Conservation (phyloP, 2,113 vertebrate species). For the Pachypanchax playfairii region DNA sequence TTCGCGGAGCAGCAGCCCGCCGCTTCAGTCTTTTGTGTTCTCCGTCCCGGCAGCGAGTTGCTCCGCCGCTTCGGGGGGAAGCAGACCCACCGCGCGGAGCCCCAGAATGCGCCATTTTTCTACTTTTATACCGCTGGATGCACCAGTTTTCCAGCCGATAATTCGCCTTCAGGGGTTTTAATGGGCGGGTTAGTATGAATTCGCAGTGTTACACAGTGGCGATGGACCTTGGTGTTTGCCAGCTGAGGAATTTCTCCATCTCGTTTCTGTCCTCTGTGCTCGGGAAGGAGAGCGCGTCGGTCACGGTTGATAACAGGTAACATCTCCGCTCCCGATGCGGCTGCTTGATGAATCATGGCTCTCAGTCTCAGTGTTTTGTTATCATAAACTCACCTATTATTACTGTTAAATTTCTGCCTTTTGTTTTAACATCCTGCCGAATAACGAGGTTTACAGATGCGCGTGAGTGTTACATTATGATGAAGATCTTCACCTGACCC, state of each 20-base stretch:
- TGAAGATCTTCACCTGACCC: rapidly evolving
- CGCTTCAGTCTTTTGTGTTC: constrained; percentile 68
- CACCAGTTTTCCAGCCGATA: constrained; percentile 15
- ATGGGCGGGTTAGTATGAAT: constrained; percentile 84
- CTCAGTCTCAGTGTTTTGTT: no score
- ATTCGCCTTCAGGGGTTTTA: constrained; percentile 42
- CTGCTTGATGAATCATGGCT: neutral
- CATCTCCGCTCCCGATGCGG: neutral
- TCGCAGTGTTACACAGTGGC: constrained; percentile 90
- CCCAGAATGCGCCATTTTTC: constrained; percentile 56
- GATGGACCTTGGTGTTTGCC: constrained; percentile 96
- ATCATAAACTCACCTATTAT: no score
- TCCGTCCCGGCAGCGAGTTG: constrained; percentile 39
- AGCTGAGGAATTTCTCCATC: constrained; percentile 94
- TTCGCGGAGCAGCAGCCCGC: constrained; percentile 39
- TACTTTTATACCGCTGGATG: constrained; percentile 60
- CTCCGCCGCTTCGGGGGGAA: constrained; percentile 26
- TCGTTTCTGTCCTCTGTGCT: constrained; percentile 93
- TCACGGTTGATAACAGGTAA: constrained; percentile 90
- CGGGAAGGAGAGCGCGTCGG: constrained; percentile 86
- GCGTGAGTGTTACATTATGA: constrained; percentile 16
- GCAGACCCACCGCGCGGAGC: neutral
- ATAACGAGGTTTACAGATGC: no score
- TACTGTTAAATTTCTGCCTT: no score
- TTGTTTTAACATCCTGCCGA: no score